These are phyloP conservation scores for Philonicus albiceps DNA, from an alignment of 2,888 invertebrate species.

Conservation along the genomic window DNA sequence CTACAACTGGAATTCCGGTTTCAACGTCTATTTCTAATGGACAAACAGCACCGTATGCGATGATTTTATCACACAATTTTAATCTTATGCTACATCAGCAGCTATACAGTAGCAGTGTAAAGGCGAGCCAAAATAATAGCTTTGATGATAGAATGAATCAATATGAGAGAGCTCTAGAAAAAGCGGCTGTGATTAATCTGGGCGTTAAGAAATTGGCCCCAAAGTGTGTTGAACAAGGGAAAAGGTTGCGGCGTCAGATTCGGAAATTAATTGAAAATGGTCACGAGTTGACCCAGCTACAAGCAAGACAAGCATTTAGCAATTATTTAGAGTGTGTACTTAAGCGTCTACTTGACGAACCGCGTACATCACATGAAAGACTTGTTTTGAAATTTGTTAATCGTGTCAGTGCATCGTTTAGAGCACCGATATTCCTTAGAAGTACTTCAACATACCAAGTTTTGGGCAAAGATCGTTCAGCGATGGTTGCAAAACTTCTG, in stretches of 20 bases:
- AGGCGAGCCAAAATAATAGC: slow-evolving; percentile 54
- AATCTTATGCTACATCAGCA: slow-evolving; percentile 80
- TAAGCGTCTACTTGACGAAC: slow-evolving; percentile 68
- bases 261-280: slow-evolving; percentile 69
- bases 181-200: slow-evolving; percentile 56
- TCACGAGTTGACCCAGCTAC: slow-evolving; percentile 70
- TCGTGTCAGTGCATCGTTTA: slow-evolving; percentile 74
- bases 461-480: slow-evolving; percentile 81
- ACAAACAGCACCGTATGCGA: slow-evolving; percentile 65
- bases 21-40: slow-evolving; percentile 70
- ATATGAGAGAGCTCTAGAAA: slow-evolving; percentile 61
- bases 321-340: slow-evolving; percentile 79
- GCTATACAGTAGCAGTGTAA: slow-evolving; percentile 70
- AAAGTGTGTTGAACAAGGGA: slow-evolving; percentile 60
- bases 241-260: slow-evolving; percentile 57
- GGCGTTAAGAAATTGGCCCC: slow-evolving; percentile 57
- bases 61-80: slow-evolving; percentile 73
- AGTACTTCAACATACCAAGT: slow-evolving; percentile 54
- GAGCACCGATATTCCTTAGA: slow-evolving; percentile 68
- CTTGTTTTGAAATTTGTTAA: slow-evolving; percentile 80
- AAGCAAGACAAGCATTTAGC: slow-evolving; percentile 80
- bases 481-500: slow-evolving; percentile 82
- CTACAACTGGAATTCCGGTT: slow-evolving; percentile 77
- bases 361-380: slow-evolving; percentile 62
- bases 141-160: slow-evolving; percentile 65